Conservation (phyloP, 2,888 invertebrate species). For the Drosophila mettleri region DNA sequence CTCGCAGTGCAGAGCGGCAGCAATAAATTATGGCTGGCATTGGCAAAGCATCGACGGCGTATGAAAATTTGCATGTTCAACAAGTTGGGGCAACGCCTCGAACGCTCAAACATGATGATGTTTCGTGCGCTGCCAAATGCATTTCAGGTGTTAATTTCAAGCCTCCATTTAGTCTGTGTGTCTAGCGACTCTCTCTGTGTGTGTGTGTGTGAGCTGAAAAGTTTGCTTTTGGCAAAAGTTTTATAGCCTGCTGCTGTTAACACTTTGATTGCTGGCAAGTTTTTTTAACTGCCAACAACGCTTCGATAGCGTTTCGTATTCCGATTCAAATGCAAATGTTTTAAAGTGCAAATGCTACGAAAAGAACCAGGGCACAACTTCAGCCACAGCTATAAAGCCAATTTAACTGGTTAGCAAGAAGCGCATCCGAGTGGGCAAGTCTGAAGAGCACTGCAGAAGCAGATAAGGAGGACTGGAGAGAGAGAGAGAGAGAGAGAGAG, state of each 20-base stretch:
- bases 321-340: constrained; percentile 68
- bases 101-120: constrained; percentile 20
- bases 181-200: neutral
- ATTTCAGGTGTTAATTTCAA: constrained; percentile 68
- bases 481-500: neutral
- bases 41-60: constrained; percentile 40
- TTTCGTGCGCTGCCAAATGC: constrained; percentile 42
- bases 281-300: constrained; percentile 51
- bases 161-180: constrained; percentile 40
- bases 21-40: constrained; percentile 50
- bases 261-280: constrained; percentile 73
- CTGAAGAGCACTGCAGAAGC: neutral
- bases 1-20: constrained; percentile 27
- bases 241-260: constrained; percentile 70
- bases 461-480: neutral
- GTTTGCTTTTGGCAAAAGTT: constrained; percentile 63
- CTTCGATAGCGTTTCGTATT: constrained; percentile 31
- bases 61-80: constrained; percentile 49
- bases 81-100: constrained; percentile 35
- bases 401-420: constrained; percentile 40
- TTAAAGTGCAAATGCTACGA: constrained; percentile 47
- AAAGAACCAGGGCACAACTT: constrained; percentile 14
- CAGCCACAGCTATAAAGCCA: constrained; percentile 49
- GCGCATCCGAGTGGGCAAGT: neutral
- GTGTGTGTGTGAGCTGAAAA: constrained; percentile 34